Evolutionary conservation across 2,113 vertebrate species (phyloP).

Genomic region (Sisor rabdophorus): DNA sequence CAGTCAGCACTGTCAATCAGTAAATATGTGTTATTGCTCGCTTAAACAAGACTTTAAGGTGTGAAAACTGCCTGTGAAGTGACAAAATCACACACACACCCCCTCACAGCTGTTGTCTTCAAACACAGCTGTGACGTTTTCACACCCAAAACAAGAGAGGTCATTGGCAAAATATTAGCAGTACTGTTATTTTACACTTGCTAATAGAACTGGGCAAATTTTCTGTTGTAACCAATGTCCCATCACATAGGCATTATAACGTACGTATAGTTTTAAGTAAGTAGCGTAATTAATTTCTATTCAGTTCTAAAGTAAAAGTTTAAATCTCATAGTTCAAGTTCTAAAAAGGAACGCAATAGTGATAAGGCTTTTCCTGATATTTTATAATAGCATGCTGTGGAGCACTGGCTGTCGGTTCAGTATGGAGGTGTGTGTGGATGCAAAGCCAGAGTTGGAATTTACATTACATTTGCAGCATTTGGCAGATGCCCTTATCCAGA

Average conservation of each 20-base stretch:
- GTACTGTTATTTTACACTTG: neutral
- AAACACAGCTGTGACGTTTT: neutral
- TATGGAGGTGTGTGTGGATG: no score
- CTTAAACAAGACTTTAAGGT: neutral
- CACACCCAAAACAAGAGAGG: neutral
- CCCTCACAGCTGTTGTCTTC: constrained; percentile 1
- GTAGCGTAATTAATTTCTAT: neutral
- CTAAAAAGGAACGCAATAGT: neutral
- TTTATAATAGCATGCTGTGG: no score
- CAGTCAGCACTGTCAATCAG: neutral
- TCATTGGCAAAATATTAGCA: neutral
- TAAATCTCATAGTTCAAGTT: neutral
- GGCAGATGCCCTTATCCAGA: no score
- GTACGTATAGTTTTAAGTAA: neutral
- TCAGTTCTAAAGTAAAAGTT: neutral
- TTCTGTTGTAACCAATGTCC: neutral
- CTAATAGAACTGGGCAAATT: neutral
- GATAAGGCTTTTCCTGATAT: neutral
- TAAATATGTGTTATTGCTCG: neutral
- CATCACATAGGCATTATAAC: neutral
- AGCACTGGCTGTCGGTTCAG: no score
- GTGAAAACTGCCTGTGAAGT: neutral
- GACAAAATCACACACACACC: neutral
- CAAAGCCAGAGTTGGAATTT: no score
- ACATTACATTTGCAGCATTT: no score